These are phyloP conservation scores for Wasmannia auropunctata DNA, from an alignment of 1,140 invertebrate species.

Conservation along the genomic window DNA sequence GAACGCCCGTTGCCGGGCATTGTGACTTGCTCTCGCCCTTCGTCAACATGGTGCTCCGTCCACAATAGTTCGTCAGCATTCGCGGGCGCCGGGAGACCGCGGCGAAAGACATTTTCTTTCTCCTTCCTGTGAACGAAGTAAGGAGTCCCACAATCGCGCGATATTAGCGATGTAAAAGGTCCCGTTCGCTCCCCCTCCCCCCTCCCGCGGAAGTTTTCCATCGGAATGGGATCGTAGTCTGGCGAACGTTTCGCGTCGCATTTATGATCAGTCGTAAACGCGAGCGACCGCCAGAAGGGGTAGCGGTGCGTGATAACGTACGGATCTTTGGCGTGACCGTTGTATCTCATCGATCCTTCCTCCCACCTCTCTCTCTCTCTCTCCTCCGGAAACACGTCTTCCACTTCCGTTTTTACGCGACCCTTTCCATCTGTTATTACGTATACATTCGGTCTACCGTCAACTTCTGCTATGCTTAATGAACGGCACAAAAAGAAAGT, in stretches of 20 bases:
- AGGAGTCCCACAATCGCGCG: slow-evolving; percentile 56
- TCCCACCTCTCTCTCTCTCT: background rate
- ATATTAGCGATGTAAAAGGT: slow-evolving; percentile 69
- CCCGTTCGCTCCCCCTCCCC: slow-evolving; percentile 22
- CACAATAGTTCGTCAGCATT: slow-evolving; percentile 76
- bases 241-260: slow-evolving; percentile 43
- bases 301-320: slow-evolving; percentile 7
- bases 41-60: slow-evolving; percentile 32
- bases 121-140: slow-evolving; percentile 6
- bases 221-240: slow-evolving; percentile 13
- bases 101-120: slow-evolving; percentile 56
- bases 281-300: background rate
- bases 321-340: background rate
- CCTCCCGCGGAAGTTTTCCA: slow-evolving; percentile 62
- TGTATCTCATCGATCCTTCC: slow-evolving; percentile 40
- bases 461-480: slow-evolving; percentile 11
- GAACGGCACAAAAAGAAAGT: background rate
- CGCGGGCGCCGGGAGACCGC: slow-evolving; percentile 25
- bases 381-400: background rate
- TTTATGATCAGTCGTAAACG: slow-evolving; percentile 70
- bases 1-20: slow-evolving; percentile 34
- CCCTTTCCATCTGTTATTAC: slow-evolving; percentile 45
- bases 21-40: slow-evolving; percentile 50
- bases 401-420: slow-evolving; percentile 32
- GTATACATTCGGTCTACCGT: slow-evolving; percentile 48